phyloP scores from a whole-genome alignment of 2,113 vertebrate genomes.

The Alaudala cheleensis region DNA sequence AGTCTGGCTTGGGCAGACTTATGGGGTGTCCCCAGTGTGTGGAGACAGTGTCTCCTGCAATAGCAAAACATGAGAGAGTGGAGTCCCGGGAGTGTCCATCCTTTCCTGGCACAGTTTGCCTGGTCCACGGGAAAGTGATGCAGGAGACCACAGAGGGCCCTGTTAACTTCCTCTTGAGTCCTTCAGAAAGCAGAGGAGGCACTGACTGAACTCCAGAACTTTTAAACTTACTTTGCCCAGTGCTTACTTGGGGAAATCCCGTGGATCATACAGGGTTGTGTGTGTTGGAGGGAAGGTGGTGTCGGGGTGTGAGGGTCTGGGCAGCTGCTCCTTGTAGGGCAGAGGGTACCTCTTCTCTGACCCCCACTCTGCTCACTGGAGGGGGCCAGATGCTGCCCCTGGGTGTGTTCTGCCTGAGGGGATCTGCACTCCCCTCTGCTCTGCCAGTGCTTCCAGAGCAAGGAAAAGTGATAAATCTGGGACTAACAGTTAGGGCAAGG shows the following conservation, averaged over 20 bases:
- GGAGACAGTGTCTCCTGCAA: neutral
- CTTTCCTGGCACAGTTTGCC: neutral
- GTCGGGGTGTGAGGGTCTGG: accelerated
- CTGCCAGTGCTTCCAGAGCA: neutral
- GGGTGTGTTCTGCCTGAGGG: neutral
- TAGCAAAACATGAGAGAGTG: neutral
- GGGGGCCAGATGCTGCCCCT: accelerated
- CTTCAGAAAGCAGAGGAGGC: neutral
- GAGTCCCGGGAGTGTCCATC: accelerated
- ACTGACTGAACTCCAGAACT: neutral
- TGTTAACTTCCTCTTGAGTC: accelerated
- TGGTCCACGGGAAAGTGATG: neutral
- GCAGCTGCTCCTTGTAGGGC: neutral
- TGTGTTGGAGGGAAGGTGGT: accelerated
- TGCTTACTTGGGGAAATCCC: neutral
- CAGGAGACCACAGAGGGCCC: neutral
- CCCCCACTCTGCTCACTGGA: neutral
- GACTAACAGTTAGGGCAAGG: neutral
- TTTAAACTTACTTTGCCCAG: neutral
- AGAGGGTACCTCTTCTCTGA: neutral
- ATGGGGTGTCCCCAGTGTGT: neutral
- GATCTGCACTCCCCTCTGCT: neutral
- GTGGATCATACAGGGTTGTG: no score
- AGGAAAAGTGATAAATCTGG: neutral
- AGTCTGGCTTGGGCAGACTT: neutral